Base-by-base conservation (phyloP, 2,797 vertebrate genomes). In the Microcaecilia unicolor region DNA sequence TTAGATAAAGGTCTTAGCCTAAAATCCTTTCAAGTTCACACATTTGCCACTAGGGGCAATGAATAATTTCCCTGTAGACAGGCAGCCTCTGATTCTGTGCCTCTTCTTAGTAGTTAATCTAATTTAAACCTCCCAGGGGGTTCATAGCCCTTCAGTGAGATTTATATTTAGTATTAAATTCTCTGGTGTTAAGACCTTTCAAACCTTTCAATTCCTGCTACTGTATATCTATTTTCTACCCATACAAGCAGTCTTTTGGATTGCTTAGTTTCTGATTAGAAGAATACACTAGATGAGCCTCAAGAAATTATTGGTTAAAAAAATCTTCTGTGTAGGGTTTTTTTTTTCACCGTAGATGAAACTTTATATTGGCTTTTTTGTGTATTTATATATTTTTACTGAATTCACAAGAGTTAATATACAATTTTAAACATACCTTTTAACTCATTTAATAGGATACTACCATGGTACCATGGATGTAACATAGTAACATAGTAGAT, bases 71-170 rank as follows among this genome's bases (percentile, higher is more conserved):
- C 39, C 57, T 72, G 50, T 64, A 58, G 68, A 70, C 65, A 54
- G 49, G 67, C 29, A 15, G 41, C 53, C 62, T 71, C 42, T 69
- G 51, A 62, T 67, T 55, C 40, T 24, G 29, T 68, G 48, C 54
- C 64, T 64, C 38, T 38, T 44, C 44, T 61, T 47, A 49, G 47
- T 41, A 61, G 57, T 59, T 74, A 67, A 76, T 74, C 74, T 74
- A 67, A 76, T 76, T 71, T 71, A 62, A 64, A 61, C 57, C 53
- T 67, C 35, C 16, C 56, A 58, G 44, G 68, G 67, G 69, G 78
- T 47, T 60, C 60, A 75, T 59, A 48, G 22, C 14, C 51, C 45
- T 54, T 74, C 34, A 57, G 52, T 61, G 50, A 51, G 50, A 64
- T 70, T 67, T 74, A 59, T 44, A 58, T 42, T 34, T 58, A 34